Base-by-base conservation (phyloP, 2,113 vertebrate genomes). In the Calyptomena viridis region DNA sequence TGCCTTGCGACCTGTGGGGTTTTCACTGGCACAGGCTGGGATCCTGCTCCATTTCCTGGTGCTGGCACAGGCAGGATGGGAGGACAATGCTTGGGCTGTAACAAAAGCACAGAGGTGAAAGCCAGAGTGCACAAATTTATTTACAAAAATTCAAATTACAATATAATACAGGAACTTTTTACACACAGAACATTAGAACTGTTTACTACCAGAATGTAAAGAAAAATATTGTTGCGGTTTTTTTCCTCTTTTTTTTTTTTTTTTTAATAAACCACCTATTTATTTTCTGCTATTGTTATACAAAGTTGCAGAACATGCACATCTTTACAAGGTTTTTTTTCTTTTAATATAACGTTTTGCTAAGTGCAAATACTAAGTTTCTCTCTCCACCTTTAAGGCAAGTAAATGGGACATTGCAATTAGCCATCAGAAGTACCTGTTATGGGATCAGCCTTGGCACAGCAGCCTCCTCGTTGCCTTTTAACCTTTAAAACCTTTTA, bases 311-410 rank as follows among this genome's bases (percentile, higher is more conserved):
- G 87, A 91, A 96, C 97, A 98, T 98, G 98, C 98, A 97, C 90
- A 87, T 94, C 68, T 91, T 96, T 95, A 94, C 86, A 96, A 96
- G 77, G 63, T 89, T 23, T 85, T 50, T 67, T 83, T 88, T 73
- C 85, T 86, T 93, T 94, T 92, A 94, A 96, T 72, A 89, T 50
- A 96, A 96, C 16, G 5, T 81, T 97, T 96, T 95, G 95, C 97
- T 97, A 97, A 97, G 98, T 98, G 98, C 98, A 98, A 98, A 98
- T 98, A 97, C 97, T 95, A 98, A 93, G 90, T 89, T 97, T 95
- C 86, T 97, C 95, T 97, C 97, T 98, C 97, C 98, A 98, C 96
- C 98, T 98, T 98, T 98, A 98, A 98, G 98, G 98, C 98, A 98
- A 98, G 96, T 98, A 97, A 94, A 94, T 2, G 77, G 91, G 90